Base-by-base conservation (phyloP, 2,888 invertebrate genomes). In the Octodonta nipae region DNA sequence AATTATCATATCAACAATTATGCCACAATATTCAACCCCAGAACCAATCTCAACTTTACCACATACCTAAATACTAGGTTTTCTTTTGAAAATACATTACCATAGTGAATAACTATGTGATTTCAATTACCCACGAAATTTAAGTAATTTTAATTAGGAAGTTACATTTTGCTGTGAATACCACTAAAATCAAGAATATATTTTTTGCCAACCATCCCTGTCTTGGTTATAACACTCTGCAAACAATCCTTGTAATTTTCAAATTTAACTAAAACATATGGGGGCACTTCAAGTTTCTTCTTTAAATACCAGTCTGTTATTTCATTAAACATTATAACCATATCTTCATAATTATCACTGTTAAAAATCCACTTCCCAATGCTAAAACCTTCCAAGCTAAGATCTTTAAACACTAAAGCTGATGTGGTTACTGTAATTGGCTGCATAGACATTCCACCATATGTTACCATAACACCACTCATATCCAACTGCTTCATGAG, bases 361-460 rank as follows among this genome's bases (percentile, higher is more conserved):
- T 66, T 61, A 35, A 68, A 66, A 34, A 76, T 74, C 95, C 95
- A 96, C 20, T 77, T 66, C 0, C 79, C 76, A 75, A 93, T 82
- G 87, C 93, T 87, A 60, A 85, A 96, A 34, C 86, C 93, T 47
- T 68, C 63, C 26, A 87, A 70, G 8, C 64, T 60, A 16, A 86
- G 66, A 60, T 95, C 80, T 55, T 80, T 80, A 52, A 96, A 93
- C 42, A 89, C 82, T 24, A 84, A 68, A 8, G 78, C 71, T 0
- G 82, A 78, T 0, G 85, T 81, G 8, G 86, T 78, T 17, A 87
- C 77, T 13, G 71, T 74, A 0, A 91, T 70, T 0, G 95, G 93
- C 48, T 88, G 76, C 41, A 81, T 71, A 1, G 86, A 88, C 79
- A 96, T 95, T 28, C 85, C 88, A 3, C 96, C 96, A 57, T 95